Conservation (phyloP, 2,113 vertebrate genomes). For the Callorhinus ursinus region DNA sequence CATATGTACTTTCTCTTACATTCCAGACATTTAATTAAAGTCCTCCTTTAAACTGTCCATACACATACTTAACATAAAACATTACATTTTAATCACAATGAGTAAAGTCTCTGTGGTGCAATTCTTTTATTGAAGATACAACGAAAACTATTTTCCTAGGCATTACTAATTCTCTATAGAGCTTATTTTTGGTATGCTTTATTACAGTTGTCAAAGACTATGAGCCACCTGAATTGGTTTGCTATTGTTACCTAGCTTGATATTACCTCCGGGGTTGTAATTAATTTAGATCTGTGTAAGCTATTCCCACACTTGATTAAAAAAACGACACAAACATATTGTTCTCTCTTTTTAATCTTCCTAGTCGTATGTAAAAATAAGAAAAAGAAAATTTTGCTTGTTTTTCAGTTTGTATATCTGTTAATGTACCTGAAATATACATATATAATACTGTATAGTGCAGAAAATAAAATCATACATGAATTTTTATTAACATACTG, state of each 20-base stretch:
- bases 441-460: not conserved
- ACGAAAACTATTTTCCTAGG: not conserved
- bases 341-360: not conserved
- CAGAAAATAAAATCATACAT: not conserved
- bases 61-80: not conserved
- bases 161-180: not conserved
- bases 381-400: not conserved
- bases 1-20: not conserved
- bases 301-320: constrained; percentile 15
- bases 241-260: not conserved
- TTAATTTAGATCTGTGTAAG: not conserved
- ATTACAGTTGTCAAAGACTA: not conserved
- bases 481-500: not conserved
- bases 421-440: not conserved
- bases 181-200: not conserved
- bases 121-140: not conserved
- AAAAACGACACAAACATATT: not conserved
- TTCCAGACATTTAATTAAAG: constrained; percentile 7
- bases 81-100: constrained; percentile 40
- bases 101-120: not conserved
- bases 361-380: not conserved
- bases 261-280: constrained; percentile 9
- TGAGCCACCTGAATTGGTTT: constrained; percentile 29
- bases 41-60: constrained; percentile 24
- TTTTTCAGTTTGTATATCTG: not conserved